Evolutionary conservation across 2,797 vertebrate genomes (phyloP).

Genomic region (Chiroxiphia lanceolata): DNA sequence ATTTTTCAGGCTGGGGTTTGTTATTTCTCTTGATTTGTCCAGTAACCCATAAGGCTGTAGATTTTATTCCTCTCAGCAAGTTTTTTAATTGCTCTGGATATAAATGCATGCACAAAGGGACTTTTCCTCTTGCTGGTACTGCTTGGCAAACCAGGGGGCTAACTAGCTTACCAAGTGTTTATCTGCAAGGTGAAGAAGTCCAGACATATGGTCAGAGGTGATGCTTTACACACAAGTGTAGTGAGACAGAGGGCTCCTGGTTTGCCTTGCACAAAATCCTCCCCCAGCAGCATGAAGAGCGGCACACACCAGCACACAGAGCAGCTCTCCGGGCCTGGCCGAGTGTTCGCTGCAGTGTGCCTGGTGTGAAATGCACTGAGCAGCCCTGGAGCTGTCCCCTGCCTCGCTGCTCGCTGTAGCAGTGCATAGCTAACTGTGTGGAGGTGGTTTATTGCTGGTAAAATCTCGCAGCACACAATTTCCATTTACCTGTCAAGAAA

Average conservation of each 20-base stretch:
- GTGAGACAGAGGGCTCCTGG: not conserved
- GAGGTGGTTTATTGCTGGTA: constrained; percentile 29
- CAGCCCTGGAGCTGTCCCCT: not conserved
- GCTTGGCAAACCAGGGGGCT: not conserved
- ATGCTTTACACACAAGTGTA: not conserved
- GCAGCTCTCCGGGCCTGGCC: fast-evolving
- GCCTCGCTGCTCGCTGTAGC: not conserved
- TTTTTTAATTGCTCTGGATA: not conserved
- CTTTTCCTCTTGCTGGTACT: not conserved
- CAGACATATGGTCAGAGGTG: fast-evolving
- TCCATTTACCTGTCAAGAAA: constrained; percentile 53
- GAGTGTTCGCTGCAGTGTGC: not conserved
- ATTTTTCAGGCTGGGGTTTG: not conserved
- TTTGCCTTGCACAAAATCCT: not conserved
- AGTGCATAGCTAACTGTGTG: constrained; percentile 12
- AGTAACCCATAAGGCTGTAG: not conserved
- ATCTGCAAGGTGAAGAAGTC: not conserved
- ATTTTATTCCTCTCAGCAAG: not conserved
- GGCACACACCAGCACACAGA: not conserved
- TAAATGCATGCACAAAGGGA: not conserved
- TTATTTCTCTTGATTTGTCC: constrained; percentile 9
- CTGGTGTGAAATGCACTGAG: not conserved
- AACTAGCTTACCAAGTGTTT: not conserved
- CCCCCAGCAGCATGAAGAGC: not conserved
- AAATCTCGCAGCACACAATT: constrained; percentile 26